Evolutionary conservation across 2,113 vertebrate species (phyloP).

Genomic region (Phainopepla nitens): DNA sequence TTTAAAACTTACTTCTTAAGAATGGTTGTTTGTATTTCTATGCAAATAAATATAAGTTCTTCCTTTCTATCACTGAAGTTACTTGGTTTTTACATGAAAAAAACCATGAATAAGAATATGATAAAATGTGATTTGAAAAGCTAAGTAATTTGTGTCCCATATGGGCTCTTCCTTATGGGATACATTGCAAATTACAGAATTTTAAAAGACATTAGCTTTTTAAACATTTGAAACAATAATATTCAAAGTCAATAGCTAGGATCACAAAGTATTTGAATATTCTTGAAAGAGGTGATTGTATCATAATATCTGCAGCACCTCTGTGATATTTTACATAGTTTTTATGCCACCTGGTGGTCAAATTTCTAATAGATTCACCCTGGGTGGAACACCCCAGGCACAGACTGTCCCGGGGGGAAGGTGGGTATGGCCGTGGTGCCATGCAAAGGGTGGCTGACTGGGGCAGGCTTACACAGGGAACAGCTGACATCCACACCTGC

Average conservation of each 20-base stretch:
- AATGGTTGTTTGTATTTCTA: background rate
- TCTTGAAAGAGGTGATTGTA: background rate
- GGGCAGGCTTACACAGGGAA: background rate
- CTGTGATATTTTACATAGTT: conserved; percentile 28
- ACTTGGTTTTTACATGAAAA: background rate
- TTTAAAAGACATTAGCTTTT: background rate
- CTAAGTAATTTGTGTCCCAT: background rate
- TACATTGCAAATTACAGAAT: background rate
- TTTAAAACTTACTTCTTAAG: background rate
- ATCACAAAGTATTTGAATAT: background rate
- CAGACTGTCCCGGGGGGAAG: fast-evolving
- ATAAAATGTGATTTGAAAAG: background rate
- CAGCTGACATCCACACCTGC: background rate
- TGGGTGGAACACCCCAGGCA: background rate
- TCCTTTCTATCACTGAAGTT: background rate
- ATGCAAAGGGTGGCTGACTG: background rate
- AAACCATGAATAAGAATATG: background rate
- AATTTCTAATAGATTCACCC: background rate
- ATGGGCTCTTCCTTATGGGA: background rate
- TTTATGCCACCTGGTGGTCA: conserved; percentile 66
- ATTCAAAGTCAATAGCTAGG: background rate
- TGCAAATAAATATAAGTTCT: background rate
- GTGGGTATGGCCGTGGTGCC: background rate
- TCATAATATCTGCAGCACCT: background rate
- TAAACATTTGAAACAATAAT: background rate